A percentile compares a stretch with the other conserved stretches of the same genome.
Conservation (phyloP, 2,797 vertebrate species). For the Mustela erminea region DNA sequence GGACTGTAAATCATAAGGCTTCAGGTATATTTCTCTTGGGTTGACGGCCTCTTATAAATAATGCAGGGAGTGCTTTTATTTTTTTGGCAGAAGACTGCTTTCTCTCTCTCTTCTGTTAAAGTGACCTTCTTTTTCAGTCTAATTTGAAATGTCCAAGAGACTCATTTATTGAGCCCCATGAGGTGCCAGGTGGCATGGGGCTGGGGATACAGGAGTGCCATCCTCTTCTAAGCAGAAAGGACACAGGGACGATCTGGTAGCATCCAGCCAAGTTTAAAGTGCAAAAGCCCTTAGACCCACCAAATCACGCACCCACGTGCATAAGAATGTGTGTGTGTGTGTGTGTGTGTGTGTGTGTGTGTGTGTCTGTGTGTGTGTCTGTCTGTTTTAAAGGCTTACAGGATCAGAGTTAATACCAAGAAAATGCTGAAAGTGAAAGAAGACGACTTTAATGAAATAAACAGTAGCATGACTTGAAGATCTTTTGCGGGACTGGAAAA, state of each 20-base stretch:
- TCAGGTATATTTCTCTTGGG: constrained; percentile 70
- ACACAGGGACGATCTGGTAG: accelerated
- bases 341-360: too few species aligned
- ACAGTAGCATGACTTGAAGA: background rate
- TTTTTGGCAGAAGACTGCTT: background rate
- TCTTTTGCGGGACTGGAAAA: background rate
- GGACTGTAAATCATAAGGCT: constrained; percentile 62
- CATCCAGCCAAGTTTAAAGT: background rate
- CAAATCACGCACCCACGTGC: background rate
- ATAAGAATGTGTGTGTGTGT: background rate
- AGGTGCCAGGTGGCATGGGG: accelerated
- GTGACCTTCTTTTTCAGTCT: constrained; percentile 71
- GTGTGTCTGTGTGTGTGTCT: background rate
- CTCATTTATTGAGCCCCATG: background rate
- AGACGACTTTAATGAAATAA: background rate
- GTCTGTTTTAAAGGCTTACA: background rate
- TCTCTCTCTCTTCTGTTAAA: constrained; percentile 9
- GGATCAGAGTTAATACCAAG: background rate
- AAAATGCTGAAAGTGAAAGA: background rate
- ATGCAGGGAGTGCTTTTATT: constrained; percentile 10
- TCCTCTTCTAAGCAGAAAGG: background rate
- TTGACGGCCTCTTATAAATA: constrained; percentile 74
- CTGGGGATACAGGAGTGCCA: accelerated
- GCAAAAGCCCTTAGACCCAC: background rate
- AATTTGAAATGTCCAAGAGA: background rate